Evolutionary conservation across 2,888 invertebrate species (phyloP), one percentile per base, ranked within the genome.

Genomic region (Metallyticus violacea): DNA sequence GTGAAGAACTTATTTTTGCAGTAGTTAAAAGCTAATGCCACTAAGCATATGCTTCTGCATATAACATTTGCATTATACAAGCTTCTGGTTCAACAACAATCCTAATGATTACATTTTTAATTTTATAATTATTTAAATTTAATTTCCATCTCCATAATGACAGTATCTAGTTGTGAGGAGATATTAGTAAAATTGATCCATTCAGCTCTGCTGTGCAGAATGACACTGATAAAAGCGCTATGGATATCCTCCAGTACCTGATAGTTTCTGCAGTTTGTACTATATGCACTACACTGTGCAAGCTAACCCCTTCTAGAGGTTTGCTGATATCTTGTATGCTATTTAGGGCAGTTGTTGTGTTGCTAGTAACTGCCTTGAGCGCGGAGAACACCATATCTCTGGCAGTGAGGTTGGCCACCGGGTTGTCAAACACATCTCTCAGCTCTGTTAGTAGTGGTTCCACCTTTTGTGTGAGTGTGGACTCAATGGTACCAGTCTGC

Each of bases 341-440:
- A 89, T 95, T 94, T 22, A 95, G 95, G 0, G 96, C 97, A 86
- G 95, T 93, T 82, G 95, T 95, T 77, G 96, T 96, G 91, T 97
- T 97, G 89, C 95, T 94, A 88, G 95, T 93, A 89, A 97, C 94
- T 88, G 94, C 94, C 40, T 95, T 94, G 85, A 97, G 92, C 87
- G 96, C 95, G 1, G 94, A 93, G 89, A 97, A 93, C 88, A 97
- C 92, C 90, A 95, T 94, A 62, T 95, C 95, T 79, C 96, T 93
- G 79, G 96, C 95, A 0, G 97, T 96, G 91, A 95, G 95, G 92
- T 97, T 97, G 88, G 95, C 94, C 9, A 96, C 95, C 2, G 96
- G 96, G 88, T 94, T 95, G 91, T 97, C 96, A 89, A 97, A 94
- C 28, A 95, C 95, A 90, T 97, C 97, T 76, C 95, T 94, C 88